A percentile compares a stretch with the other conserved stretches of the same genome.
phyloP scores from a whole-genome alignment of 2,888 invertebrate genomes.

The Heterodera filipjevi region DNA sequence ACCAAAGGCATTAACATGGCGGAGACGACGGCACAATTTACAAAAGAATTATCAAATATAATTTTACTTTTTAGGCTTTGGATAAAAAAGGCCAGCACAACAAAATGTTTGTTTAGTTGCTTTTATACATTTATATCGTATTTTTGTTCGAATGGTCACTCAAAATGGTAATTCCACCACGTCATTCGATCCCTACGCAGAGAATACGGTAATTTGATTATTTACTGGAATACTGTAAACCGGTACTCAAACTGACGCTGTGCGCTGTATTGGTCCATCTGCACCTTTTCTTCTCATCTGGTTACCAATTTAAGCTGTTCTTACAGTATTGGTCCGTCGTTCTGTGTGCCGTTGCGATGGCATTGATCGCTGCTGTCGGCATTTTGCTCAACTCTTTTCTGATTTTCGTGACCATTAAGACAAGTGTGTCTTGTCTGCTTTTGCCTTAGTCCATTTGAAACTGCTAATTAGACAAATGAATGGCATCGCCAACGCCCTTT shows the following conservation, averaged over 20 bases:
- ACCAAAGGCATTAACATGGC: background rate
- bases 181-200: background rate
- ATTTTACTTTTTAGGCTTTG: no score
- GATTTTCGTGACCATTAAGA: background rate
- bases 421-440: background rate
- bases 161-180: background rate
- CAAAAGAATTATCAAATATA: background rate
- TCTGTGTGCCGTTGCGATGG: background rate
- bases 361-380: background rate
- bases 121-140: no score
- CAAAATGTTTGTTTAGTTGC: no score
- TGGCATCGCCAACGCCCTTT: conserved; percentile 15
- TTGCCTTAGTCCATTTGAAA: no score
- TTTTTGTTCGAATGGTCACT: background rate
- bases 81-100: no score
- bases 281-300: background rate
- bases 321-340: background rate
- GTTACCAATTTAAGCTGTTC: background rate
- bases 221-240: no score
- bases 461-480: conserved; percentile 3
- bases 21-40: background rate
- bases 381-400: background rate
- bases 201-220: background rate
- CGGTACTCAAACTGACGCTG: no score
- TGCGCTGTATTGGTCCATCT: no score